Conservation (phyloP, 1,140 invertebrate species). For the Nasonia giraulti region DNA sequence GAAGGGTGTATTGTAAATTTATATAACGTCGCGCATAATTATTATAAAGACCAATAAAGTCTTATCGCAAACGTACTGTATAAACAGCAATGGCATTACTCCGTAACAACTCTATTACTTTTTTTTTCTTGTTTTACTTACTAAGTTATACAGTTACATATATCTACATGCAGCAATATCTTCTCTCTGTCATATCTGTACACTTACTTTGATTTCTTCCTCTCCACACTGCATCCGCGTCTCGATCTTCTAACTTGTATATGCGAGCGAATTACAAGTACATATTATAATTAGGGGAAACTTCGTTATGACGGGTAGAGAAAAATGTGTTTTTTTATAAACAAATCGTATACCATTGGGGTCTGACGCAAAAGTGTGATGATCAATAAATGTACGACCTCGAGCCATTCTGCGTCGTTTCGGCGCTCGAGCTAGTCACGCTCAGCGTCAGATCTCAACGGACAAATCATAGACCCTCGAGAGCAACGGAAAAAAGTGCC, state of each 20-base stretch:
- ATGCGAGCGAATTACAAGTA: conserved; percentile 11
- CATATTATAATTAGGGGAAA: neutral
- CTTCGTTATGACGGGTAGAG: conserved; percentile 23
- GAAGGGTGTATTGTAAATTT: conserved; percentile 59
- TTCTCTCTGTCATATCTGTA: conserved; percentile 23
- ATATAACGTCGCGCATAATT: conserved; percentile 63
- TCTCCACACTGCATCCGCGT: neutral
- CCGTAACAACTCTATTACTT: conserved; percentile 62
- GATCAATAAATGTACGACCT: neutral
- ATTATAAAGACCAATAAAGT: conserved; percentile 65
- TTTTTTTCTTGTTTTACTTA: conserved; percentile 56
- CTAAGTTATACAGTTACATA: conserved; percentile 42
- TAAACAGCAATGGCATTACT: conserved; percentile 70
- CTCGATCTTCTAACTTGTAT: conserved; percentile 14
- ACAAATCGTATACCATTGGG: conserved; percentile 5
- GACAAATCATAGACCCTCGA: too few relatives aligned
- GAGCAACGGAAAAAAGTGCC: neutral
- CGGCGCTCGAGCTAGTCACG: neutral
- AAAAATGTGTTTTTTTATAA: conserved; percentile 26
- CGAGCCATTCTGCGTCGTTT: too few relatives aligned
- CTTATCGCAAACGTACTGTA: conserved; percentile 67
- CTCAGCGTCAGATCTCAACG: neutral
- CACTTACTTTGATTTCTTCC: neutral
- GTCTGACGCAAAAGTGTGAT: neutral
- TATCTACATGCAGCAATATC: conserved; percentile 20